A percentile compares a stretch with the other conserved stretches of the same genome.
Conservation (phyloP, 2,888 invertebrate genomes). For the Anaspis maculata region DNA sequence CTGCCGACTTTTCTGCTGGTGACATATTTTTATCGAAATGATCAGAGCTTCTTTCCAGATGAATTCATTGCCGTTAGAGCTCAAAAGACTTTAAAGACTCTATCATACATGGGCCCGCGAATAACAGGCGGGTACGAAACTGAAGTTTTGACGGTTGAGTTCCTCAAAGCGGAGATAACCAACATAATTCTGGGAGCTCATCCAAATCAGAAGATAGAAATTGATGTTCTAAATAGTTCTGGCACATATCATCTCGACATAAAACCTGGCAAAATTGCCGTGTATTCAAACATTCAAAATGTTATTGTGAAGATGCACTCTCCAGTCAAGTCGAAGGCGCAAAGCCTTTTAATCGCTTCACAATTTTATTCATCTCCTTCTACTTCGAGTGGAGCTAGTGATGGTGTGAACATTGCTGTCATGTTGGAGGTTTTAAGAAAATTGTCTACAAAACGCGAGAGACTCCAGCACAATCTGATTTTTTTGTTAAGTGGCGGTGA, state of each 20-base stretch:
- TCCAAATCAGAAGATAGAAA: conserved; percentile 49
- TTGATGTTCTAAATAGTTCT: conserved; percentile 58
- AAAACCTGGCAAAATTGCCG: conserved; percentile 67
- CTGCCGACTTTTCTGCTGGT: no score
- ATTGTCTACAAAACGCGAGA: conserved; percentile 39
- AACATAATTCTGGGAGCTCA: conserved; percentile 46
- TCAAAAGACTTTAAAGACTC: conserved; percentile 49
- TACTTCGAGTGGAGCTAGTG: conserved; percentile 84
- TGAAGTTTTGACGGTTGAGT: conserved; percentile 61
- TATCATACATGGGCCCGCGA: conserved; percentile 61
- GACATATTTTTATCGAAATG: no score
- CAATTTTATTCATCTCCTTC: conserved; percentile 86
- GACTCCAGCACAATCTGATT: conserved; percentile 51
- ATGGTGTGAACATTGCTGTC: conserved; percentile 68
- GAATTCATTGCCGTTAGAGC: conserved; percentile 64
- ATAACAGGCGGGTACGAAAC: conserved; percentile 74
- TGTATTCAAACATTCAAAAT: conserved; percentile 75
- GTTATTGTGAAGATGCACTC: conserved; percentile 66
- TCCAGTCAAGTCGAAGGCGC: conserved; percentile 37
- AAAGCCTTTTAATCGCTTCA: conserved; percentile 76
- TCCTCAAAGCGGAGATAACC: conserved; percentile 49
- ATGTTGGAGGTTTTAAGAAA: conserved; percentile 61
- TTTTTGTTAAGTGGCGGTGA: conserved; percentile 71
- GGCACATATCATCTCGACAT: conserved; percentile 72
- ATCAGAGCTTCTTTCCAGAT: no score